Conservation (phyloP, 2,888 invertebrate species). For the Lottia gigantea region DNA sequence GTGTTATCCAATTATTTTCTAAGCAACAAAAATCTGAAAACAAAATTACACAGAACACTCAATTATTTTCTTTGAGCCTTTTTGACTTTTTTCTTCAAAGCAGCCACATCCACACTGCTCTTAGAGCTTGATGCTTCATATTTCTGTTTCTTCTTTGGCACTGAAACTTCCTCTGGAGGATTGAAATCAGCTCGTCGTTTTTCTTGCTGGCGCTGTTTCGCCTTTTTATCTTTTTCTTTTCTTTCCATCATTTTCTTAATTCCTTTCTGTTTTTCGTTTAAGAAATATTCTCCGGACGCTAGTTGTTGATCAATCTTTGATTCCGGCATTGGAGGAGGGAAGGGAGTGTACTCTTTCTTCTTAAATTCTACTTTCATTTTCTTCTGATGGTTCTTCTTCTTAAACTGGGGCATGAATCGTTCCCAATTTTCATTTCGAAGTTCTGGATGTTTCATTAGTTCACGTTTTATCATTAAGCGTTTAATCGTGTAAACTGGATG, state of each 20-base stretch:
- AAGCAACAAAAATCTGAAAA: no score
- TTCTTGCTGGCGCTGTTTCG: conserved; percentile 73
- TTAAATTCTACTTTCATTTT: conserved; percentile 86
- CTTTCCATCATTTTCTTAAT: conserved; percentile 79
- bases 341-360: conserved; percentile 97
- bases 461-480: conserved; percentile 95
- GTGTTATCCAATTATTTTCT: no score
- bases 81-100: conserved; percentile 46
- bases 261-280: conserved; percentile 75
- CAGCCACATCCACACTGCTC: conserved; percentile 36
- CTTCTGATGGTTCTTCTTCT: conserved; percentile 88
- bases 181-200: conserved; percentile 83
- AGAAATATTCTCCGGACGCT: conserved; percentile 96
- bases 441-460: conserved; percentile 91
- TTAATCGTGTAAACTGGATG: conserved; percentile 97
- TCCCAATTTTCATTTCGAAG: conserved; percentile 96
- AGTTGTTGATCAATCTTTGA: conserved; percentile 88
- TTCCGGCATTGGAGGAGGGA: conserved; percentile 92
- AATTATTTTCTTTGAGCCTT: conserved; percentile 37
- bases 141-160: conserved; percentile 40
- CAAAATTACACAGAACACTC: no score
- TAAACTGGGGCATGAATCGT: conserved; percentile 93
- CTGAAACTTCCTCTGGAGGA: conserved; percentile 72
- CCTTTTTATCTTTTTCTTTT: conserved; percentile 72
- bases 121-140: conserved; percentile 15